phyloP scores from a whole-genome alignment of 2,113 vertebrate species.

The Hymenochirus boettgeri region DNA sequence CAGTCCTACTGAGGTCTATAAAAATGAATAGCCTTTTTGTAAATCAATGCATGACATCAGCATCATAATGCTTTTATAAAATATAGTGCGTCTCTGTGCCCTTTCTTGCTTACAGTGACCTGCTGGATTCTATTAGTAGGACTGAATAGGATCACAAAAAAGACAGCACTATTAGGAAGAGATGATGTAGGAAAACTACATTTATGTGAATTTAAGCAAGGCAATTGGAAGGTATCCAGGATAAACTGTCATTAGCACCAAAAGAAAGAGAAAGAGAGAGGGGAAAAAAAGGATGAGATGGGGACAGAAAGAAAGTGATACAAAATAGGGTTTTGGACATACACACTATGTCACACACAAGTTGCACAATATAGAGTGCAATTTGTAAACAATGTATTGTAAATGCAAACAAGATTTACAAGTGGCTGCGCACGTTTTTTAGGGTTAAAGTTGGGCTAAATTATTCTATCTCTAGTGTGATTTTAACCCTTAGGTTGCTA shows the following conservation, averaged over 20 bases:
- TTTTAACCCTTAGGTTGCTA: no score
- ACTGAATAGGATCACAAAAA: slow-evolving; percentile 31
- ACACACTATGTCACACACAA: no score
- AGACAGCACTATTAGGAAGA: slow-evolving; percentile 5
- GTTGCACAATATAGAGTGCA: no score
- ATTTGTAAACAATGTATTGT: no score
- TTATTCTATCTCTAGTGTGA: no score
- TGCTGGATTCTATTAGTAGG: slow-evolving; percentile 37
- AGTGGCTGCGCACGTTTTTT: no score
- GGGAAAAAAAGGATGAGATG: no score
- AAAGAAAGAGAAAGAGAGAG: no score
- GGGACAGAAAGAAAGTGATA: no score
- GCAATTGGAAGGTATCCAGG: slow-evolving; percentile 12
- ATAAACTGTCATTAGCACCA: slow-evolving; percentile 8
- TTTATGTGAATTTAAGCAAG: slow-evolving; percentile 10
- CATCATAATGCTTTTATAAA: slow-evolving; percentile 43
- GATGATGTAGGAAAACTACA: slow-evolving; percentile 18
- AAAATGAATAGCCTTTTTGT: slow-evolving; percentile 44
- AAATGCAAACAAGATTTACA: no score
- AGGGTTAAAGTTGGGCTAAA: no score
- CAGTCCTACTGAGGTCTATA: slow-evolving; percentile 41
- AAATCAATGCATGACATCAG: slow-evolving; percentile 44
- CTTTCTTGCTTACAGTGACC: slow-evolving; percentile 41
- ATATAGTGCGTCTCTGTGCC: slow-evolving; percentile 34
- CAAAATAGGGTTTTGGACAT: no score